Percentiles rank a stretch among this genome's conserved stretches.
phyloP scores from a whole-genome alignment of 2,797 vertebrate species.

The Euthynnus affinis region DNA sequence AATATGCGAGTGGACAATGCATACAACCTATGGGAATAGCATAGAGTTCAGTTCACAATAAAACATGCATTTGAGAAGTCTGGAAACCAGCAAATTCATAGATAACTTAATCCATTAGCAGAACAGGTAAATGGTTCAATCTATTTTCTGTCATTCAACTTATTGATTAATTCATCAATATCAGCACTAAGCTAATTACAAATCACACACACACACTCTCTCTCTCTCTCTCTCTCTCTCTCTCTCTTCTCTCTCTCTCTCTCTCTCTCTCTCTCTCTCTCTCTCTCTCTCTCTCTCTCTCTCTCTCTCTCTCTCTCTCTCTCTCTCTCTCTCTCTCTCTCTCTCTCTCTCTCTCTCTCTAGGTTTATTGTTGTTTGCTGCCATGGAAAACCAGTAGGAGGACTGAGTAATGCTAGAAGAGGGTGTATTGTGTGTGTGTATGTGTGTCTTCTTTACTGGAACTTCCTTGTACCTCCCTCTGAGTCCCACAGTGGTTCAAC shows the following conservation, averaged over 20 bases:
- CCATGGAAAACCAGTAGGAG: constrained; percentile 75
- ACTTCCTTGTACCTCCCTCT: constrained; percentile 53
- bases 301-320: too few species aligned
- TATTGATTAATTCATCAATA: constrained; percentile 28
- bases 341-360: too few species aligned
- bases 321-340: too few species aligned
- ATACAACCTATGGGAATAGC: too few species aligned
- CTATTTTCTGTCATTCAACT: too few species aligned
- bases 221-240: too few species aligned
- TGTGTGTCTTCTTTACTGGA: constrained; percentile 52
- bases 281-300: too few species aligned
- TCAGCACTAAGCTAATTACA: constrained; percentile 22
- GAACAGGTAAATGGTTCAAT: background rate
- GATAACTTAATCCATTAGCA: background rate
- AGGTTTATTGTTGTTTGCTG: constrained; percentile 64
- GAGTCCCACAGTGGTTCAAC: constrained; percentile 49
- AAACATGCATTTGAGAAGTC: background rate
- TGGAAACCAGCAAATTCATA: too few species aligned
- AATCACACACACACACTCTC: constrained; percentile 34
- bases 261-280: too few species aligned
- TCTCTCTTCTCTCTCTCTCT: too few species aligned
- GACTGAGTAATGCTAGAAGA: constrained; percentile 66
- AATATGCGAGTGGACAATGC: too few species aligned
- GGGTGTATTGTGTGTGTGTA: constrained; percentile 28
- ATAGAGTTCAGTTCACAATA: background rate